Evolutionary conservation across 2,113 vertebrate genomes (phyloP), one percentile per base, ranked within the genome.

Genomic region (Callipepla californica): DNA sequence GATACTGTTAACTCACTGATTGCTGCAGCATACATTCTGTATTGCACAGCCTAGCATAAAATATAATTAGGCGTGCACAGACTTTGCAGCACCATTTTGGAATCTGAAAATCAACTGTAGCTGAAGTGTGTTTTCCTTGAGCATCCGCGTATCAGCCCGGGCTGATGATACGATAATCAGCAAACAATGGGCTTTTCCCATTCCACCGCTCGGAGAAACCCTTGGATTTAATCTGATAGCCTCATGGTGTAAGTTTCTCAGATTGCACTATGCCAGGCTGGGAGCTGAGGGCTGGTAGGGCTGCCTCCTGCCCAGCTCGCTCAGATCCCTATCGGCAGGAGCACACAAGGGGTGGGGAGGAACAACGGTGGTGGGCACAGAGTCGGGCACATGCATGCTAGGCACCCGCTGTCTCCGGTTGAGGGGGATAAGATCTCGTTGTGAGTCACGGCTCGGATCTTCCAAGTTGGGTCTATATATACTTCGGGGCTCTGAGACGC

Each of bases 1-100:
- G 98, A 99, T 99, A 98, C 96, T 93, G 98, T 98, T 99, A 99
- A 99, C 98, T 98, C 98, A 91, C 97, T 98, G 98, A 98, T 98
- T 98, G 97, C 98, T 97, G 97, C 91, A 84, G 97, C 97, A 97
- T 97, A 97, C 97, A 98, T 98, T 98, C 97, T 97, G 97, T 98
- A 98, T 98, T 96, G 97, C 97, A 98, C 97, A 97, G 97, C 96
- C 97, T 97, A 97, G 97, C 97, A 98, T 97, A 98, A 98, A 98
- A 98, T 98, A 97, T 97, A 98, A 97, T 98, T 98, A 98, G 97
- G 95, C 97, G 96, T 96, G 96, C 98, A 97, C 94, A 97, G 97
- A 97, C 96, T 97, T 97, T 94, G 97, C 97, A 97, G 97, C 96
- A 97, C 98, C 97, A 97, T 98, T 97, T 98, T 98, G 97, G 97